These are phyloP conservation scores for Anguilla rostrata DNA, from an alignment of 2,113 vertebrate genomes.

Conservation along the genomic window DNA sequence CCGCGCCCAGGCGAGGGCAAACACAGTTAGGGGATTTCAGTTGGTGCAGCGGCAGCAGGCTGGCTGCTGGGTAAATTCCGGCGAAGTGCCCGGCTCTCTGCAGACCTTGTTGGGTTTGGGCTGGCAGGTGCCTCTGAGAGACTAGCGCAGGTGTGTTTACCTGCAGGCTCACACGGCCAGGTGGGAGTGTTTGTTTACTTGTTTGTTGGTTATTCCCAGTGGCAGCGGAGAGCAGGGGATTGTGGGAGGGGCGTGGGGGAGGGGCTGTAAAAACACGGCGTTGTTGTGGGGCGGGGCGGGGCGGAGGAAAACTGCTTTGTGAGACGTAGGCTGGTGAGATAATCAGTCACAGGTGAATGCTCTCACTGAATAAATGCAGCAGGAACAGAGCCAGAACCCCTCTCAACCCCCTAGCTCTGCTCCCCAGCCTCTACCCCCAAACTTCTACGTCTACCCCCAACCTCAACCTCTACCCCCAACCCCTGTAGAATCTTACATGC, in stretches of 20 bases:
- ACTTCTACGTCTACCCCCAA: background rate
- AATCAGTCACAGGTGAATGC: background rate
- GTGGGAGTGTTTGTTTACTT: background rate
- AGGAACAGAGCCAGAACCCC: background rate
- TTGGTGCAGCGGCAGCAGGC: background rate
- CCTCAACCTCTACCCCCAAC: background rate
- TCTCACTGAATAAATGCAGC: background rate
- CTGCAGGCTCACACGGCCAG: background rate
- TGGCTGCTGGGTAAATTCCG: background rate
- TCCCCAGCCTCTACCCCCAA: background rate
- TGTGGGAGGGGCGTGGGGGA: no score
- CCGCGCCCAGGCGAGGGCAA: background rate
- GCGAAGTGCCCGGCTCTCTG: background rate
- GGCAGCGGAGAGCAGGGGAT: background rate
- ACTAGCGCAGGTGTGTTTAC: slow-evolving; percentile 8
- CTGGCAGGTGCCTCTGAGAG: background rate
- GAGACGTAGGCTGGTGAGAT: background rate
- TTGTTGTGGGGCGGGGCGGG: no score
- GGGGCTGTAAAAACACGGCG: background rate
- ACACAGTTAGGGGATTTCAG: background rate
- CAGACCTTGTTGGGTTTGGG: no score
- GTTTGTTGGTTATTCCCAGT: background rate
- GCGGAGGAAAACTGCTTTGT: background rate
- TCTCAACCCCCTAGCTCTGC: background rate
- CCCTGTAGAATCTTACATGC: background rate